Percentiles rank a stretch among this genome's conserved stretches.
Evolutionary conservation across 2,888 invertebrate species (phyloP).

Genomic region (Ariolimax columbianus): DNA sequence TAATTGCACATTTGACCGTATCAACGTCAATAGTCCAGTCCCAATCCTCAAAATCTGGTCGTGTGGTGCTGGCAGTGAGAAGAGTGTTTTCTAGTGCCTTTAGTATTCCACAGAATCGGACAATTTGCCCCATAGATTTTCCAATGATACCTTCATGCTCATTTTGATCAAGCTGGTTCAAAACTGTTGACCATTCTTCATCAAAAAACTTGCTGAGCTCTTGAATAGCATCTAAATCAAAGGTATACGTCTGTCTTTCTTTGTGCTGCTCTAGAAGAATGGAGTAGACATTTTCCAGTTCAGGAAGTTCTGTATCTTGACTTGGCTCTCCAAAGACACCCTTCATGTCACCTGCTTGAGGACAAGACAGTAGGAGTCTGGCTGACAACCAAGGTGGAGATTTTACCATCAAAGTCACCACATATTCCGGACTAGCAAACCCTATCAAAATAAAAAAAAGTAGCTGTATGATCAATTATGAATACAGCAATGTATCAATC

Average conservation of each 20-base stretch:
- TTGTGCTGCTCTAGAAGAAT: slow-evolving; percentile 53
- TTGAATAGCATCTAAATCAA: slow-evolving; percentile 55
- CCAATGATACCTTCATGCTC: slow-evolving; percentile 56
- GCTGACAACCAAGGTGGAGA: slow-evolving; percentile 53
- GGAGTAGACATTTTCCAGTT: slow-evolving; percentile 50
- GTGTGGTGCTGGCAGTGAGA: background rate
- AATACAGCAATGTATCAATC: too few species aligned
- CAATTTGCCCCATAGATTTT: slow-evolving; percentile 59
- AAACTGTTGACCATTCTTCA: slow-evolving; percentile 59
- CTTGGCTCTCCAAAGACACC: slow-evolving; percentile 38
- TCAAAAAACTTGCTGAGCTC: slow-evolving; percentile 58
- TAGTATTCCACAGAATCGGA: slow-evolving; percentile 58
- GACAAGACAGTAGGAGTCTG: slow-evolving; percentile 57
- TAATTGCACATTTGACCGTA: slow-evolving; percentile 52
- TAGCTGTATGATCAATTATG: background rate
- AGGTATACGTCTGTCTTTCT: slow-evolving; percentile 49
- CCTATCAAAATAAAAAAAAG: slow-evolving; percentile 19
- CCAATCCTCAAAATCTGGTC: slow-evolving; percentile 7
- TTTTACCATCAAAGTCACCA: slow-evolving; percentile 54
- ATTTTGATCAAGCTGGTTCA: slow-evolving; percentile 56
- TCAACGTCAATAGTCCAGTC: slow-evolving; percentile 51
- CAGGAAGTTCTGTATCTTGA: slow-evolving; percentile 32
- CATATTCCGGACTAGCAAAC: slow-evolving; percentile 56
- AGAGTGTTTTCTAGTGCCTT: slow-evolving; percentile 53
- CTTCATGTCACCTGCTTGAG: slow-evolving; percentile 51